Base-by-base conservation (phyloP, 2,888 invertebrate species). In the Dorcus hopei region DNA sequence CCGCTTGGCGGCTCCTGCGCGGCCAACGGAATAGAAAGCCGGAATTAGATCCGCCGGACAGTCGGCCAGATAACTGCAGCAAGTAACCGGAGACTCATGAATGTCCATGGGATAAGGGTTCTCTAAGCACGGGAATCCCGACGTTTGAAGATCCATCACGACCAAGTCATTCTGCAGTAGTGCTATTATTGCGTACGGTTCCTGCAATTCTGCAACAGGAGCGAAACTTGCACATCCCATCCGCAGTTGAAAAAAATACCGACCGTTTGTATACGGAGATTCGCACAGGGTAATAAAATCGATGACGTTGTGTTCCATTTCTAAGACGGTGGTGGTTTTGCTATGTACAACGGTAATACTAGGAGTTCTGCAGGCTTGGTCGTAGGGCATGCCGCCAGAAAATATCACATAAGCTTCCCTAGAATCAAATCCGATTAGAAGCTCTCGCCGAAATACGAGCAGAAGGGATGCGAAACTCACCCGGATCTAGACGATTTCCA, bases 71-170 rank as follows among this genome's bases (percentile, higher is more conserved):
- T 99, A 99, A 60, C 91, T 88, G 80, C 97, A 95, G 81, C 93
- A 94, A 57, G 98, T 98, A 74, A 99, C 97, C 19, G 97, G 93
- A 53, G 97, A 96, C 82, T 99, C 98, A 83, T 99, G 98, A 69
- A 99, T 86, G 82, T 99, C 98, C 97, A 99, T 97, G 63, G 98
- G 95, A 83, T 99, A 98, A 47, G 98, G 99, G 83, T 97, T 97
- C 82, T 98, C 97, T 82, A 97, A 95, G 81, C 97, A 96, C 23
- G 98, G 98, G 83, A 97, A 99, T 76, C 97, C 97, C 59, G 91
- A 87, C 51, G 94, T 90, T 76, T 90, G 90, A 75, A 99, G 87
- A 83, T 99, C 99, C 78, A 99, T 94, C 74, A 98, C 91, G 77
- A 99, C 97, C 78, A 99, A 85, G 82, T 99, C 98, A 82, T 95